These are phyloP conservation scores for Imbricaverruca yamaguchii DNA, from an alignment of 2,888 invertebrate species.

Conservation along the genomic window DNA sequence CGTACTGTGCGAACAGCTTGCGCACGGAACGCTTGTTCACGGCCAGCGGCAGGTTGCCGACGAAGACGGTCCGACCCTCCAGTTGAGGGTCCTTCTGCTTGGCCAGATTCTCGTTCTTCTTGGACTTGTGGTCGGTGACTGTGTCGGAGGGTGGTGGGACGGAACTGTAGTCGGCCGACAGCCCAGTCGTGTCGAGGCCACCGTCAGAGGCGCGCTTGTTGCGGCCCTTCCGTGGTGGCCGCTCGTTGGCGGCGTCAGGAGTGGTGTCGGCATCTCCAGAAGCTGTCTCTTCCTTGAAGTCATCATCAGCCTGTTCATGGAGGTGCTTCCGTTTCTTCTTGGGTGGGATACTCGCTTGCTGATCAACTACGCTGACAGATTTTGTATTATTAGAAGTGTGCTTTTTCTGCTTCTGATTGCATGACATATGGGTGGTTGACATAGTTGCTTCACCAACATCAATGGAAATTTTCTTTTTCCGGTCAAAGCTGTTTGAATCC, in stretches of 20 bases:
- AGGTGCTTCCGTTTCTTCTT: too few relatives aligned
- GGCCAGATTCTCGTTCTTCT: neutral
- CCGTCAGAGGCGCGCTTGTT: conserved; percentile 66
- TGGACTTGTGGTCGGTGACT: conserved; percentile 46
- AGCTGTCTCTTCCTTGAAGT: too few relatives aligned
- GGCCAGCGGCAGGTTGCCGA: conserved; percentile 25
- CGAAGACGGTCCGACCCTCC: conserved; percentile 26
- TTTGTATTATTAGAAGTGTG: too few relatives aligned
- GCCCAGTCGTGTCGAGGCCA: conserved; percentile 69
- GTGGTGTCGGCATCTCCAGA: too few relatives aligned
- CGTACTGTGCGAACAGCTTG: conserved; percentile 22
- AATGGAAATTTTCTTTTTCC: conserved; percentile 43
- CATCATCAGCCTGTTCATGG: too few relatives aligned
- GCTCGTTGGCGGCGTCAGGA: too few relatives aligned
- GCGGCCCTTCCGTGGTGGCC: too few relatives aligned
- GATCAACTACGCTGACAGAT: too few relatives aligned
- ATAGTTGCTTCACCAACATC: too few relatives aligned
- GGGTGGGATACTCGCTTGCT: too few relatives aligned
- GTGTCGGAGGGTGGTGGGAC: conserved; percentile 45
- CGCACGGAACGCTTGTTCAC: neutral
- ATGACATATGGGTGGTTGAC: too few relatives aligned
- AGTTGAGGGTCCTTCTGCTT: conserved; percentile 21
- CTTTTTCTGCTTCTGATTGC: too few relatives aligned
- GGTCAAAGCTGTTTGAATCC: conserved; percentile 42
- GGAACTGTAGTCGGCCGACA: conserved; percentile 72